Evolutionary conservation across 2,888 invertebrate genomes (phyloP).

Genomic region (Drosophila affinis): DNA sequence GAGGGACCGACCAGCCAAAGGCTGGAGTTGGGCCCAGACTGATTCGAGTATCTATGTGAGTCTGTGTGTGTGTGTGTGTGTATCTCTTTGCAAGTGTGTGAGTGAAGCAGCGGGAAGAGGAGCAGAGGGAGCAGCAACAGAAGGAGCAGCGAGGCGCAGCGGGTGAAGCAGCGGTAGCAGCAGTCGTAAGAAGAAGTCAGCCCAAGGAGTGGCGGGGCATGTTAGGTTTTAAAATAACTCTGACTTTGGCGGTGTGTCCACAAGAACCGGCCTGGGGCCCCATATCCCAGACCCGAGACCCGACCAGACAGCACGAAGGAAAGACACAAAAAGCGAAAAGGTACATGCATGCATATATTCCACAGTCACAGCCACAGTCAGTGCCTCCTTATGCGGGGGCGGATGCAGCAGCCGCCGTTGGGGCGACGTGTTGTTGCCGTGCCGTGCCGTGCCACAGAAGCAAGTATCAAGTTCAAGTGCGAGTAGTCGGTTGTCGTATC

Average conservation of each 20-base stretch:
- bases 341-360: neutral
- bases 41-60: constrained; percentile 1
- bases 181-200: no score
- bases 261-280: constrained; percentile 62
- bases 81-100: constrained; percentile 1
- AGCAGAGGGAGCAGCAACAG: no score
- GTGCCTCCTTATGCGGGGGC: constrained; percentile 12
- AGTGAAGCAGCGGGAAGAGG: no score
- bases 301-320: constrained; percentile 4
- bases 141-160: no score
- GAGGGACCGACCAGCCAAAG: constrained; percentile 1
- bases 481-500: neutral
- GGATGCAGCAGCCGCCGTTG: constrained; percentile 7
- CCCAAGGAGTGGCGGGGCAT: constrained; percentile 33
- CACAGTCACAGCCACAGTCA: no score
- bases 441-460: neutral
- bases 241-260: constrained; percentile 46
- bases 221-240: constrained; percentile 65
- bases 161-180: no score
- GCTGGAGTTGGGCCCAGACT: constrained; percentile 16
- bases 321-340: neutral
- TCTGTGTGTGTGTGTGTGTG: constrained; percentile 10
- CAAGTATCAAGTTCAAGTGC: constrained; percentile 33
- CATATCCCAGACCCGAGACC: neutral
- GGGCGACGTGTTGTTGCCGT: neutral